Evolutionary conservation across 2,113 vertebrate genomes (phyloP).

Genomic region (Pundamilia nyererei): DNA sequence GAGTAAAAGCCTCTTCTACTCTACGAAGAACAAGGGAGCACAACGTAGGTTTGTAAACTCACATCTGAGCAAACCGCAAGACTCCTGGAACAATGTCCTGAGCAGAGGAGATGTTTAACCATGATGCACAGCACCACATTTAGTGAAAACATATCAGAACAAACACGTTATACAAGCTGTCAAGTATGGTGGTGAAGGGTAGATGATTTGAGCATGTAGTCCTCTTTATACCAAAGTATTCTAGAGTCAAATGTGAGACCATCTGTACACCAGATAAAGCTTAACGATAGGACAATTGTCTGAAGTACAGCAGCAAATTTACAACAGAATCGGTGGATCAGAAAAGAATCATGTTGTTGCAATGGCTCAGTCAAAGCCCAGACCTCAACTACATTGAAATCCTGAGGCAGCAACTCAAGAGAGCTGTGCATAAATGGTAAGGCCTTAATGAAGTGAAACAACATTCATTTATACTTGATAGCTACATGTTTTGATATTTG

Average conservation of each 20-base stretch:
- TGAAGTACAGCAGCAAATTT: background rate
- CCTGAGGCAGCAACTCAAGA: background rate
- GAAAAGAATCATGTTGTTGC: background rate
- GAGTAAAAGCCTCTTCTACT: background rate
- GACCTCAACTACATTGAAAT: background rate
- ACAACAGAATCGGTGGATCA: background rate
- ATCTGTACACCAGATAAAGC: background rate
- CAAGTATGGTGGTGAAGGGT: background rate
- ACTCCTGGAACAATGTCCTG: background rate
- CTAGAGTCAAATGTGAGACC: background rate
- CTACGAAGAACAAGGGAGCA: background rate
- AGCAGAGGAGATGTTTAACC: background rate
- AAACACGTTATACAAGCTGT: background rate
- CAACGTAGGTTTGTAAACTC: accelerated
- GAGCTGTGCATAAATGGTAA: background rate
- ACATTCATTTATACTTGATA: background rate
- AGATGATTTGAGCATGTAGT: background rate
- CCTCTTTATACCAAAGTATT: background rate
- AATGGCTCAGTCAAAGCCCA: background rate
- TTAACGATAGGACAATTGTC: background rate
- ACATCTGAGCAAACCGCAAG: background rate
- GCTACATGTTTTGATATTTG: background rate
- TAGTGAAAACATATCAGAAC: background rate
- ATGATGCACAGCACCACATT: background rate
- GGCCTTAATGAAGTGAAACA: background rate